Conservation (phyloP, 2,888 invertebrate species). For the Heliconius charithonia region DNA sequence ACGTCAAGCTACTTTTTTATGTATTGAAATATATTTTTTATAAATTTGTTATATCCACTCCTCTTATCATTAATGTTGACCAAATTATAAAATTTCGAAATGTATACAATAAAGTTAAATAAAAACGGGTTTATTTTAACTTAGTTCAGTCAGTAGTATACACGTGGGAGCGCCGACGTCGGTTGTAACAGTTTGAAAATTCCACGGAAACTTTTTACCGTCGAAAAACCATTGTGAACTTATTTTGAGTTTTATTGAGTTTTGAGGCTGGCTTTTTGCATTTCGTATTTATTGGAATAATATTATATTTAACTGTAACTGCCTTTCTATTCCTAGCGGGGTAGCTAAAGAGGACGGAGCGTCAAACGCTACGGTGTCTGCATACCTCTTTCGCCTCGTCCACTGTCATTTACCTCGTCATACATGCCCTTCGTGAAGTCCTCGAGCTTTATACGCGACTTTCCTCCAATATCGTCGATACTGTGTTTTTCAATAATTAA, state of each 20-base stretch:
- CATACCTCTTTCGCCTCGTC: neutral
- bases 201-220: constrained; percentile 48
- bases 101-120: constrained; percentile 35
- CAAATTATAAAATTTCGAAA: constrained; percentile 36
- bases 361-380: neutral
- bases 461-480: neutral
- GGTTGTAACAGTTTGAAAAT: constrained; percentile 47
- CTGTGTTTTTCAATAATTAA: neutral
- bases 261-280: constrained; percentile 36
- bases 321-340: neutral
- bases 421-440: too few relatives aligned
- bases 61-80: constrained; percentile 2
- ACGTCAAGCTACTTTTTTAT: neutral
- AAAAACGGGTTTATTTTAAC: constrained; percentile 43
- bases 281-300: constrained; percentile 26
- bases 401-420: too few relatives aligned
- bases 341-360: neutral
- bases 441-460: neutral
- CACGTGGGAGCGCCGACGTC: constrained; percentile 42
- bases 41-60: neutral
- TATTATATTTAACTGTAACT: constrained; percentile 1
- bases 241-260: constrained; percentile 45
- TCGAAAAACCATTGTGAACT: constrained; percentile 48
- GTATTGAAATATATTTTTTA: neutral
- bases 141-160: constrained; percentile 42